Conservation (phyloP, 2,113 vertebrate genomes). For the Phyllostomus discolor region DNA sequence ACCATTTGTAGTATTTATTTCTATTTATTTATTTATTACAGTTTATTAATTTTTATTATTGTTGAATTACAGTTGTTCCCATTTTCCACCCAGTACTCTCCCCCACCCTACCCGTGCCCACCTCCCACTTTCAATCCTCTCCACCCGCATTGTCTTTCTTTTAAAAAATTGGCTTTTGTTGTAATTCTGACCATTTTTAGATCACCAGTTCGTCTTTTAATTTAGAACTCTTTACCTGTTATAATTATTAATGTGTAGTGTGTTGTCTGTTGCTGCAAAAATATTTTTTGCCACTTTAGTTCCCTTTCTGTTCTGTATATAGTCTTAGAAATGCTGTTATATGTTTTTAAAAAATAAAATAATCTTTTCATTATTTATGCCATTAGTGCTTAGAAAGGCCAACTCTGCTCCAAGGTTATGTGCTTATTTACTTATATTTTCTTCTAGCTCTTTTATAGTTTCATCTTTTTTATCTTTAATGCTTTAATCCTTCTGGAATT, state of each 20-base stretch:
- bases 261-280: neutral
- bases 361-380: neutral
- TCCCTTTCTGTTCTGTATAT: neutral
- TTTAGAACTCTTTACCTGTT: neutral
- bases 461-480: constrained; percentile 24
- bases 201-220: neutral
- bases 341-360: neutral
- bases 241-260: neutral
- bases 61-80: too few relatives aligned
- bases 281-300: neutral
- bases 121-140: too few relatives aligned
- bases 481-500: neutral
- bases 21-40: too few relatives aligned
- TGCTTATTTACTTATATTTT: constrained; percentile 2
- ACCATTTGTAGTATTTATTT: neutral
- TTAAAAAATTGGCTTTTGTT: neutral
- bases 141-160: neutral
- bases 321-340: neutral
- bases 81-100: too few relatives aligned
- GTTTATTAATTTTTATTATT: too few relatives aligned
- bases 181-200: neutral
- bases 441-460: neutral
- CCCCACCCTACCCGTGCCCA: too few relatives aligned
- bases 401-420: neutral
- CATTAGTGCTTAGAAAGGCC: neutral